Conservation (phyloP, 2,113 vertebrate species). For the Peromyscus maniculatus region DNA sequence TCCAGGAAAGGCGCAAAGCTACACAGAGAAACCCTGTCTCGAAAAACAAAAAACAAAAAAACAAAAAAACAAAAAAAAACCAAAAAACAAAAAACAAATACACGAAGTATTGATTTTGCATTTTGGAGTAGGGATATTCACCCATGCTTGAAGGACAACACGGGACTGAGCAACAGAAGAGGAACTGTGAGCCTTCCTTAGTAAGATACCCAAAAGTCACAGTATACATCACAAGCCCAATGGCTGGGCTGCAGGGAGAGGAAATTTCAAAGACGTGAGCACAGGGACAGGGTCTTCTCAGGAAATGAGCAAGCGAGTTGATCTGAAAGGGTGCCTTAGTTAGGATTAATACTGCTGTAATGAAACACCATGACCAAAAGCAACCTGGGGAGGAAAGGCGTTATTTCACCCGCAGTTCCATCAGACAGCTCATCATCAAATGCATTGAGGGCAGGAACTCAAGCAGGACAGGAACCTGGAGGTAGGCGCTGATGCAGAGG, state of each 20-base stretch:
- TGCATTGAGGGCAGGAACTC: not conserved
- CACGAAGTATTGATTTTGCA: not conserved
- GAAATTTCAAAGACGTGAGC: not conserved
- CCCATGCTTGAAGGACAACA: not conserved
- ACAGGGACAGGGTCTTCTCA: not conserved
- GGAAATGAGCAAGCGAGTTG: not conserved
- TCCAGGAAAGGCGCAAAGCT: too few species aligned
- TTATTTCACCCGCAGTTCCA: not conserved
- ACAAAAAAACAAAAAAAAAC: too few species aligned
- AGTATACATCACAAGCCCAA: rapidly evolving
- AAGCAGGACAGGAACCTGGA: not conserved
- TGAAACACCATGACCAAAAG: not conserved
- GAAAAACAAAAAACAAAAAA: too few species aligned
- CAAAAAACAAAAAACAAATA: too few species aligned
- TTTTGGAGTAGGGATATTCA: not conserved
- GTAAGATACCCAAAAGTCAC: not conserved
- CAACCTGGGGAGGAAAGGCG: not conserved
- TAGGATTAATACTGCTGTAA: not conserved
- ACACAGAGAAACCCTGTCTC: too few species aligned
- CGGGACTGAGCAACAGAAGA: not conserved
- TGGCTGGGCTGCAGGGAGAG: not conserved
- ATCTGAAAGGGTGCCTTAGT: not conserved
- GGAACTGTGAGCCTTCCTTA: not conserved
- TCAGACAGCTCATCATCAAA: not conserved
- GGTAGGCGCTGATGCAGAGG: not conserved